Base-by-base conservation (phyloP, 2,888 invertebrate genomes). In the Diaprepes abbreviatus region DNA sequence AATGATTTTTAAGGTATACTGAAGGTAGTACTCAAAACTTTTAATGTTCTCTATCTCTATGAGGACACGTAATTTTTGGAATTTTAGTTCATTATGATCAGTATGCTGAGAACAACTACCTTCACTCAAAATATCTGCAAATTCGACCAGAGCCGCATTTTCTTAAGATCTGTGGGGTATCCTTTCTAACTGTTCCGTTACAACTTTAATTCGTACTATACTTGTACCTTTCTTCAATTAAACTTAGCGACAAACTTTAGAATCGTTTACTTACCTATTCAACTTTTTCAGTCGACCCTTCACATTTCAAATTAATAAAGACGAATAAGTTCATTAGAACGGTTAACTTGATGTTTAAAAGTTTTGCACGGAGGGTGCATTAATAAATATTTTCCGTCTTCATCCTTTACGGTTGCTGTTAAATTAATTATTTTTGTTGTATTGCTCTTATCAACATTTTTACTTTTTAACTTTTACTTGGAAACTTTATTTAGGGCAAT, bases 241-340 rank as follows among this genome's bases (percentile, higher is more conserved):
- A n/a, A n/a, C n/a, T n/a, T n/a, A 38, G 14, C 36, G 16, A 40
- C 17, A 40, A 40, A 40, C 9, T 40, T 40, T 9, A 40, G 9
- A 17, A 40, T 40, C 9, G 40, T 40, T 40, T 17, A 40, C 21
- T 21, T 43, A 21, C 43, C 43, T 21, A 19, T 43, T 43, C 19
- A 43, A 43, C 43, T 43, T 43, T 17, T n/a, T 6, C 43, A 43
- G 43, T 5, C 43, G n/a, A 28, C 28, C 48, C 28, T 50, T 50
- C 28, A 50, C 28, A 50, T 28, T 50, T 50, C 28, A 50, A 50
- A 50, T 50, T 50, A 50, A 50, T 50, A 50, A 50, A 50, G 48
- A 28, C 48, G 28, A 28, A 45, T 45, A 24, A 50, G 48, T 50
- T 28, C 9, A 24, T 9, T 50, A 50, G 12, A 28, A 50, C 28